Base-by-base conservation (phyloP, 2,113 vertebrate genomes). In the Aix galericulata region DNA sequence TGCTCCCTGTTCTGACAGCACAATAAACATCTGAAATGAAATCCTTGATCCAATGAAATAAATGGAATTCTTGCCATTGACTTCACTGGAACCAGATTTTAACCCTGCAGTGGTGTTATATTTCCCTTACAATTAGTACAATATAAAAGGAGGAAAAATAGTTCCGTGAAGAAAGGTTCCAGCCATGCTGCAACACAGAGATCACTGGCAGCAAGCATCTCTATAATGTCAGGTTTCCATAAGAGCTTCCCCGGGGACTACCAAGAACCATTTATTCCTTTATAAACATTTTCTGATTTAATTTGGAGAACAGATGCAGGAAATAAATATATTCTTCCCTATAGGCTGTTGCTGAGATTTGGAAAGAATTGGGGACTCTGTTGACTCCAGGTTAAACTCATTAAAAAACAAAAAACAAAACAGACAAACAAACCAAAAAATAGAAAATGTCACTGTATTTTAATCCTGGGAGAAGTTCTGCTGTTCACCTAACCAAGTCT, bases 91-190 rank as follows among this genome's bases (percentile, higher is more conserved):
- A 8, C 76, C 68, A 11, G 75, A 1, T 2, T 58, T 50, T 16
- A n/a, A 18, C 66, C 86, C 84, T 5, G 69, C 38, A 3, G 69
- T 8, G 73, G 8, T 36, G 73, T 73, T 34, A 13, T 4, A 26
- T 46, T 64, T 69, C 25, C 86, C 91, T 95, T 91, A 84, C 95
- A 91, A 92, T 94, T 78, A 91, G 71, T 83, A 69, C 91, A 81
- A 60, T 76, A 59, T 8, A 75, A 82, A 53, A 67, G 53, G 75
- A 92, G 74, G 63, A 86, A 64, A 0, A 38, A 14, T 92, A 42
- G 67, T 91, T 94, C 60, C 4, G 31, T 44, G 59, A 69, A 86
- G 87, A 81, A 63, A 79, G 59, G 72, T 69, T 91, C 72, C 60
- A 89, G 50, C 72, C 42, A 23, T 21, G 74, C 87, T 81, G 48